Base-by-base conservation (phyloP, 2,113 vertebrate genomes). In the Oncorhynchus masou region DNA sequence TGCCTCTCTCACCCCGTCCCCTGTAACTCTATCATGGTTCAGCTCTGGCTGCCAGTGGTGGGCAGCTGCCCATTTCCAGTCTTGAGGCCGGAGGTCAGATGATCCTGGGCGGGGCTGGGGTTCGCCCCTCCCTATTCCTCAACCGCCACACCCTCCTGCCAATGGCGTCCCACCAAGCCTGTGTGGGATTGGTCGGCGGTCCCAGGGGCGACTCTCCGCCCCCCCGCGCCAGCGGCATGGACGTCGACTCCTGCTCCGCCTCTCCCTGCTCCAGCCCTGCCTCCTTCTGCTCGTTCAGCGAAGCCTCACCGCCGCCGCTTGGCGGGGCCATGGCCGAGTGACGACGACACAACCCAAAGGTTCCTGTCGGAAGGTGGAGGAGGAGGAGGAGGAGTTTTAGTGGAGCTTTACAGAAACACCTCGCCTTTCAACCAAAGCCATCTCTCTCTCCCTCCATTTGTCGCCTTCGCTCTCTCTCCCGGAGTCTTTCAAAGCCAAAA, bases 51-150 rank as follows among this genome's bases (percentile, higher is more conserved):
- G 25, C 25, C 29, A 5, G 29, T 67, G 16, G 29, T 67, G 65
- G 29, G n/a, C 8, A 29, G 25, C 66, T 9, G 19, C 34, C 45
- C 65, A 22, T 39, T 69, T 22, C 4, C 92, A 96, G 95, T 95
- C 34, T 89, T 97, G 91, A 87, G 94, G 89, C 94, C 95, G 75
- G 96, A 97, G 91, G 94, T 77, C 95, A 95, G 88, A 91, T 97
- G 92, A 91, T 96, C 71, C 92, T 96, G 80, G 92, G 94, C 16
- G 93, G 94, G 6, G 81, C 83, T 0, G 92, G 93, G 4, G 90
- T 96, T 78, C 94, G 93, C 66, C 83, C 91, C 0, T 93, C 94
- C 24, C 93, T 97, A 83, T 97, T 97, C 93, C 91, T 97, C 84
- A 97, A 96, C 91, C 95, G 92, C 2, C 94, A 94, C 1, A 91